These are phyloP conservation scores for Craterocephalus amniculus DNA, from an alignment of 2,797 vertebrate genomes.

Conservation along the genomic window DNA sequence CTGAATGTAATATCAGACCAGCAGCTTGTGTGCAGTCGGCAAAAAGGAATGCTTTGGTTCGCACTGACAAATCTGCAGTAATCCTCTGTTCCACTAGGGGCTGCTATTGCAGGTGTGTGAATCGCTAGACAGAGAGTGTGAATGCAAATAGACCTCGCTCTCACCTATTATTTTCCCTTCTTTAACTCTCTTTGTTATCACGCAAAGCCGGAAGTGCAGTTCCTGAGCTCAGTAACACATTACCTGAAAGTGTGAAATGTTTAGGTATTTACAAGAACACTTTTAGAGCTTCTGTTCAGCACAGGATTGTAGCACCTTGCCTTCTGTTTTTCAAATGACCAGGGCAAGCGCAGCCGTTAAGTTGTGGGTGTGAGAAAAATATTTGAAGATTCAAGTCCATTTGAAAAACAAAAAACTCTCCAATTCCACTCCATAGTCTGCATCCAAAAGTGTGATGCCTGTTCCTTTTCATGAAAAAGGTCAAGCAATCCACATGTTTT, in stretches of 20 bases:
- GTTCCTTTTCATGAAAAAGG: conserved; percentile 46
- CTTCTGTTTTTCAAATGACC: conserved; percentile 47
- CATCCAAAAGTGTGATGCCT: conserved; percentile 16
- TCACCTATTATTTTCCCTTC: background rate
- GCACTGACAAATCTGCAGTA: conserved; percentile 22
- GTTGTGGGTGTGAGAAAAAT: conserved; percentile 3
- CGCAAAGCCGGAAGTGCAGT: conserved; percentile 11
- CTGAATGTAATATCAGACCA: conserved; percentile 40
- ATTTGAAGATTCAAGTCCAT: conserved; percentile 7
- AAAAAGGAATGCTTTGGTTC: conserved; percentile 36
- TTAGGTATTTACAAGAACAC: conserved; percentile 29
- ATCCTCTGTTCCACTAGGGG: conserved; percentile 51
- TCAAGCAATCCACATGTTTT: conserved; percentile 45
- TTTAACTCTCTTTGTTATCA: conserved; percentile 9
- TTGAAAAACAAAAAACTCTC: background rate
- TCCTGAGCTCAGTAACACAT: conserved; percentile 48
- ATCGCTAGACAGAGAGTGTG: conserved; percentile 12
- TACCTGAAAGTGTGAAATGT: conserved; percentile 49
- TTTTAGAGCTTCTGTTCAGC: conserved; percentile 50
- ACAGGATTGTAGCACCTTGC: conserved; percentile 25
- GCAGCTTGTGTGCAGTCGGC: conserved; percentile 8
- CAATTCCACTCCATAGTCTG: conserved; percentile 12
- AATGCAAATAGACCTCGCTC: conserved; percentile 41
- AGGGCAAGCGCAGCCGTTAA: conserved; percentile 28
- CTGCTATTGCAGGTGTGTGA: conserved; percentile 25